phyloP scores from a whole-genome alignment of 2,888 invertebrate species.

The Tanypteryx hageni region DNA sequence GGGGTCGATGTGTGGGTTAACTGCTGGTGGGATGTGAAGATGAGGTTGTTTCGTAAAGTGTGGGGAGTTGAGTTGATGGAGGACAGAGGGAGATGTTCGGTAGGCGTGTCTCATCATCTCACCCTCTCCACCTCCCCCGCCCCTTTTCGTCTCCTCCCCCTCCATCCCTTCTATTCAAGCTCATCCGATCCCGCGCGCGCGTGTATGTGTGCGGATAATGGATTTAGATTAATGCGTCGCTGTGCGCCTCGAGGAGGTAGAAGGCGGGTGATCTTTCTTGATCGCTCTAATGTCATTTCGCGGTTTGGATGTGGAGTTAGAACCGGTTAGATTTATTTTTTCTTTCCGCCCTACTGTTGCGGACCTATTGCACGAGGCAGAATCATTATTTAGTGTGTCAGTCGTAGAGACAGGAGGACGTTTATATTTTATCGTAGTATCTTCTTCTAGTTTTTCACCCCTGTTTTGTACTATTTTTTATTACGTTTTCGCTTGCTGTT shows the following conservation, averaged over 20 bases:
- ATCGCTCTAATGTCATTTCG: background rate
- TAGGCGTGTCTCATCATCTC: background rate
- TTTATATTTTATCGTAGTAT: background rate
- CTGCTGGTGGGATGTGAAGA: background rate
- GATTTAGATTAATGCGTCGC: constrained; percentile 26
- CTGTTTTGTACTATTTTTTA: too few relatives aligned
- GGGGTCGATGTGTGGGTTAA: background rate
- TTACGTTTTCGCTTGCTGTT: too few relatives aligned
- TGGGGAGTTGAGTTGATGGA: background rate
- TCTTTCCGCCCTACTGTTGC: background rate
- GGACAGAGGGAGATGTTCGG: too few relatives aligned
- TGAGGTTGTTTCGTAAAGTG: background rate
- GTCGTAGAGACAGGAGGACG: background rate
- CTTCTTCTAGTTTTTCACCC: too few relatives aligned
- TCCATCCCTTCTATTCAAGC: too few relatives aligned
- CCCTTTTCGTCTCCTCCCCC: too few relatives aligned
- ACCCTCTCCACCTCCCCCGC: too few relatives aligned
- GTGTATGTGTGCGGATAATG: background rate
- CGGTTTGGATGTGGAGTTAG: background rate
- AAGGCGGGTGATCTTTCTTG: background rate
- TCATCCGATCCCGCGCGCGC: background rate
- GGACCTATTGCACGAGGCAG: background rate
- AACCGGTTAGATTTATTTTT: background rate
- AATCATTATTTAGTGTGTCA: background rate
- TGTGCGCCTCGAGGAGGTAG: background rate